Percentiles rank a stretch among this genome's conserved stretches.
phyloP scores from a whole-genome alignment of 2,797 vertebrate species.

The Gymnocypris eckloni region DNA sequence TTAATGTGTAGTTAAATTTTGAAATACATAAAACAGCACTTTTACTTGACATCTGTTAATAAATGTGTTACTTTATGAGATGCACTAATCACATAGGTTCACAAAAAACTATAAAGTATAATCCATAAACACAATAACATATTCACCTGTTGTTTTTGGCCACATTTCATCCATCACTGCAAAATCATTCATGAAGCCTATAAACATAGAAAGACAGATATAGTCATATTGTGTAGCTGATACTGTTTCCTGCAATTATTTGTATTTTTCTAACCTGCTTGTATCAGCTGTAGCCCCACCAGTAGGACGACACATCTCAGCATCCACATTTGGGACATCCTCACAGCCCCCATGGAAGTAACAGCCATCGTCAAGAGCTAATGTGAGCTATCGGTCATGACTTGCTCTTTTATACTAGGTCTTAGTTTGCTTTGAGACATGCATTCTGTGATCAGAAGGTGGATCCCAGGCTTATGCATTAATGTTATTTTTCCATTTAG shows the following conservation, averaged over 20 bases:
- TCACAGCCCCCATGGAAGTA: neutral
- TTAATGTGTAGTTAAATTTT: neutral
- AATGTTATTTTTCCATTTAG: neutral
- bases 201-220: neutral
- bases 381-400: neutral
- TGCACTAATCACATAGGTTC: too few species aligned
- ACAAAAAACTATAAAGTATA: neutral
- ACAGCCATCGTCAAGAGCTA: neutral
- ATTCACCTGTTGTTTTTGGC: constrained; percentile 17
- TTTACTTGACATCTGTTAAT: neutral
- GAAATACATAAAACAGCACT: neutral
- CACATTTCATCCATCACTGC: neutral
- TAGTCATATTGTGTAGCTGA: neutral
- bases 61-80: neutral
- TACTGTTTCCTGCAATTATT: too few species aligned
- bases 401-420: constrained; percentile 14
- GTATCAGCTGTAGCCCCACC: neutral
- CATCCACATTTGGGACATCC: neutral
- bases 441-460: constrained; percentile 25
- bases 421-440: constrained; percentile 9
- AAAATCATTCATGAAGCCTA: neutral
- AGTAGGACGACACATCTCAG: neutral
- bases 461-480: neutral
- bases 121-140: neutral
- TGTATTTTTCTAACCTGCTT: constrained; percentile 25